Conservation (phyloP, 1,140 invertebrate species). For the Drosophila burlai region DNA sequence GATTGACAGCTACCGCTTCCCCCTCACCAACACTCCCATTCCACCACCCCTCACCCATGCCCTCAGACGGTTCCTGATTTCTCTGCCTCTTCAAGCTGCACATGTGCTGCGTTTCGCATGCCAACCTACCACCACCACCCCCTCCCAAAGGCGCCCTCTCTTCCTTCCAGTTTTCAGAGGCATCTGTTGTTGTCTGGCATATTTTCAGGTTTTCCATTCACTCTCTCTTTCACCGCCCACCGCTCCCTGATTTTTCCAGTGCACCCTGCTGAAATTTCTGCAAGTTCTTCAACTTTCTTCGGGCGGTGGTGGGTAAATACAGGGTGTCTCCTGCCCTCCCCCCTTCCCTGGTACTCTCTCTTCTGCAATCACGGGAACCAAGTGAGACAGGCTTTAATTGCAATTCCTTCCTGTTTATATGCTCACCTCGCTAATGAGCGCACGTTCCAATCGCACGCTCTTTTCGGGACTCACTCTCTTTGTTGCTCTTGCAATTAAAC, state of each 20-base stretch:
- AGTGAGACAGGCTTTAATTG: constrained; percentile 58
- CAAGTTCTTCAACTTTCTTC: constrained; percentile 46
- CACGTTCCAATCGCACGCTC: constrained; percentile 52
- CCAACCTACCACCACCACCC: constrained; percentile 23
- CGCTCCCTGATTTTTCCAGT: constrained; percentile 36
- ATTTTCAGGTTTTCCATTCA: constrained; percentile 65
- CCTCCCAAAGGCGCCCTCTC: constrained; percentile 10
- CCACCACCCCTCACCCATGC: background rate
- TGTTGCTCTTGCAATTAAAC: constrained; percentile 10
- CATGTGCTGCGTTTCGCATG: constrained; percentile 77
- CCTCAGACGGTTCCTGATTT: constrained; percentile 2
- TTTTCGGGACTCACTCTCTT: constrained; percentile 10
- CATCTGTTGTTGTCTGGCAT: constrained; percentile 59
- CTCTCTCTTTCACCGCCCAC: constrained; percentile 23
- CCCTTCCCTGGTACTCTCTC: constrained; percentile 33
- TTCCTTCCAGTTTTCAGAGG: constrained; percentile 21
- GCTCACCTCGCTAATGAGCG: constrained; percentile 67
- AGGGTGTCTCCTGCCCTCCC: constrained; percentile 19
- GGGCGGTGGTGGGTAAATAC: constrained; percentile 38
- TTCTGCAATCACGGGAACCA: constrained; percentile 54
- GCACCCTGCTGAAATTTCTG: constrained; percentile 65
- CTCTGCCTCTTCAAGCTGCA: constrained; percentile 36
- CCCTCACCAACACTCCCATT: background rate
- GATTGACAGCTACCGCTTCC: constrained; percentile 47
- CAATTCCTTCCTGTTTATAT: constrained; percentile 66